Evolutionary conservation across 2,888 invertebrate species (phyloP).

Genomic region (Pinctada fucata): DNA sequence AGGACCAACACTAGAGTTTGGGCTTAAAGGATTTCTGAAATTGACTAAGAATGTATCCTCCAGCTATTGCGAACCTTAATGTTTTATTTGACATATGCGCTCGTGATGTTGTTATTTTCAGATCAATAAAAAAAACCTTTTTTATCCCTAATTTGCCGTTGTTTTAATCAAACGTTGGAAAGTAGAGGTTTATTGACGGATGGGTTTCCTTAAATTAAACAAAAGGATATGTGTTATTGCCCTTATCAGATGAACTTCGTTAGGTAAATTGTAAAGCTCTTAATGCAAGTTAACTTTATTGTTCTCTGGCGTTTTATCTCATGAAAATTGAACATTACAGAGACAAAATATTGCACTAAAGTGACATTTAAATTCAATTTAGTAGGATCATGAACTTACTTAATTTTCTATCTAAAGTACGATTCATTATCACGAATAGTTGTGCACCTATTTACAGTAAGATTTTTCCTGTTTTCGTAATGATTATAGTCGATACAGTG

Average conservation of each 20-base stretch:
- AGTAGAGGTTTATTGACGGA: neutral
- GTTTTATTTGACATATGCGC: neutral
- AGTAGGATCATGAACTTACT: neutral
- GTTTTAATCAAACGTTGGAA: neutral
- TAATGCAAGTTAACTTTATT: neutral
- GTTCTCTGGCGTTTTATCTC: neutral
- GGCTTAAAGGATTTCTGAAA: slow-evolving; percentile 1
- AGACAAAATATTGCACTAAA: neutral
- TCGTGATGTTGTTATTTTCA: neutral
- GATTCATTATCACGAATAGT: neutral
- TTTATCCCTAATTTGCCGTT: neutral
- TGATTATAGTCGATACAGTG: no score
- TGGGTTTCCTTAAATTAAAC: neutral
- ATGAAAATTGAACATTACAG: neutral
- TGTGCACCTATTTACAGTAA: no score
- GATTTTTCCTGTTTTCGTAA: no score
- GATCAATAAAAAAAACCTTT: neutral
- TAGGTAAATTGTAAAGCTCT: neutral
- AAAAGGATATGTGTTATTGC: neutral
- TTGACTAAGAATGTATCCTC: neutral
- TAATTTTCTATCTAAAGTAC: neutral
- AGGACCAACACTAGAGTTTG: slow-evolving; percentile 8
- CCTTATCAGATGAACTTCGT: neutral
- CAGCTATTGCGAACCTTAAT: neutral
- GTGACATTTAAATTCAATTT: slow-evolving; percentile 1